phyloP scores from a whole-genome alignment of 2,113 vertebrate species.

The Oreotrochilus melanogaster region DNA sequence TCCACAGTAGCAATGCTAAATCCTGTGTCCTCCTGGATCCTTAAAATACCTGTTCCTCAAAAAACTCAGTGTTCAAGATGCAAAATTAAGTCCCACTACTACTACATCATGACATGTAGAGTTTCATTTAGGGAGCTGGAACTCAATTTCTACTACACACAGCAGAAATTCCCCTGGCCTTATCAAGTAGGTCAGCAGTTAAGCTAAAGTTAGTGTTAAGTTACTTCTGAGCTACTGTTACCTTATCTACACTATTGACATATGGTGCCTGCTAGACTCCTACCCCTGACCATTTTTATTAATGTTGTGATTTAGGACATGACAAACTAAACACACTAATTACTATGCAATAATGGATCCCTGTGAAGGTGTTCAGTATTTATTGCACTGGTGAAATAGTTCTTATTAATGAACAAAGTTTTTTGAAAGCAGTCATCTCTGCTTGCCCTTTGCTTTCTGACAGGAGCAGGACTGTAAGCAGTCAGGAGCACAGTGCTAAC shows the following conservation, averaged over 20 bases:
- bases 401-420: not conserved
- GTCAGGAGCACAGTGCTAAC: not conserved
- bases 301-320: not conserved
- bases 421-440: not conserved
- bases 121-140: not conserved
- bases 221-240: not conserved
- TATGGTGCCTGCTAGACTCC: not conserved
- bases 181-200: not conserved
- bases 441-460: not conserved
- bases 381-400: not conserved
- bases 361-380: not conserved
- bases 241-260: not conserved
- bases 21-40: fast-evolving
- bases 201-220: too few species aligned
- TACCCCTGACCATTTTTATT: not conserved
- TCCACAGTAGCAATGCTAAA: not conserved
- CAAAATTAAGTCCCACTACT: not conserved
- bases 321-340: not conserved
- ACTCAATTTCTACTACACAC: not conserved
- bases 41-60: not conserved
- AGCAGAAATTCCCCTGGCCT: not conserved
- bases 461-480: not conserved
- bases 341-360: not conserved
- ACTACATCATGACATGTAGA: not conserved
- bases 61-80: not conserved